Evolutionary conservation across 2,797 vertebrate species (phyloP).

Genomic region (Chelidonichthys spinosus): DNA sequence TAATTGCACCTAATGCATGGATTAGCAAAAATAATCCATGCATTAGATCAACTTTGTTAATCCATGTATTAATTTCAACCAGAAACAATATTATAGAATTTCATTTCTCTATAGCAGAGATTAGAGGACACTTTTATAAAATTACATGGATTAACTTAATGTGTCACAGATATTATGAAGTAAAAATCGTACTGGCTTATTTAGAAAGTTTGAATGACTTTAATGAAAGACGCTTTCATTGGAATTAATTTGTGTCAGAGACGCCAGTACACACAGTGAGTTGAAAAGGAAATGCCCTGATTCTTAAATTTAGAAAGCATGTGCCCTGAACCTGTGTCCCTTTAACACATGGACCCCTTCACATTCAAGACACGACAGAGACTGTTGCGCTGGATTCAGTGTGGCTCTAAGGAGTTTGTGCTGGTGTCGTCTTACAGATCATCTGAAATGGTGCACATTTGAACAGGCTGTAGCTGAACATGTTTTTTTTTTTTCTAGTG

Average conservation of each 20-base stretch:
- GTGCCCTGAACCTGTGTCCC: conserved; percentile 21
- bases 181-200: neutral
- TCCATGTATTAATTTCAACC: conserved; percentile 30
- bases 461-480: neutral
- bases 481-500: too few relatives aligned
- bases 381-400: conserved; percentile 29
- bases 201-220: neutral
- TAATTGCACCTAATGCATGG: conserved; percentile 50
- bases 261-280: neutral
- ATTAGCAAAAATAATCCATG: conserved; percentile 56
- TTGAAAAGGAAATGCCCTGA: neutral
- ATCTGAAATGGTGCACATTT: conserved; percentile 10
- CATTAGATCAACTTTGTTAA: conserved; percentile 46
- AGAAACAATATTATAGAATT: conserved; percentile 36
- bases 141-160: conserved; percentile 27
- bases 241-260: neutral
- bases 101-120: conserved; percentile 21
- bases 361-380: conserved; percentile 55
- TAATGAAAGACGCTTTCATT: neutral
- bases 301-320: conserved; percentile 19
- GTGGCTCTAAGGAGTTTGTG: conserved; percentile 13
- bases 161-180: conserved; percentile 8
- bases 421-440: neutral
- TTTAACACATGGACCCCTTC: conserved; percentile 48
- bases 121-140: conserved; percentile 29